Evolutionary conservation across 2,888 invertebrate species (phyloP), one percentile per base, ranked within the genome.

Genomic region (Drosophila peninsularis): DNA sequence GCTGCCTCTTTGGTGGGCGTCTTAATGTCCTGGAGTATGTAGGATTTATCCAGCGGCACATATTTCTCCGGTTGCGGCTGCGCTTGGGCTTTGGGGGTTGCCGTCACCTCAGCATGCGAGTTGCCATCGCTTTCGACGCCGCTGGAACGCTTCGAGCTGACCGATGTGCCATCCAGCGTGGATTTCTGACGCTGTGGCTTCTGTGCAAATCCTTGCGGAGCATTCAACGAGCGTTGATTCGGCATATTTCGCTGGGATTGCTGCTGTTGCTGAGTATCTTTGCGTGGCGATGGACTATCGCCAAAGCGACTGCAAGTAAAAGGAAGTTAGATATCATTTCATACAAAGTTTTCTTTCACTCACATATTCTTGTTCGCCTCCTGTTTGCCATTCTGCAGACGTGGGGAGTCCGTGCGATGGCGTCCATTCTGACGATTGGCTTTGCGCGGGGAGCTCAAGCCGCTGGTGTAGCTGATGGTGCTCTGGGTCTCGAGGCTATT

Each of bases 1-100:
- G 96, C 93, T 62, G 94, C 94, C 57, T 94, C 94, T 56, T 93
- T 94, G 0, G 92, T 92, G 17, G 94, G 94, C 1, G 93, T 89
- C 21, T 94, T 93, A 4, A 95, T 91, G 0, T 92, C 82, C 1
- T 93, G 92, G 5, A 93, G 92, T 0, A 77, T 60, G 92, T 94
- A 95, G 0, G 93, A 91, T 0, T 93, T 93, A 11, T 94, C 93
- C 0, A 94, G 68, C 0, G 94, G 77, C 10, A 94, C 91, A 45
- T 94, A 95, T 63, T 94, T 90, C 50, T 90, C 91, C 0, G 74
- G 42, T 13, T 42, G 41, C 13, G 42, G 68, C 9, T 62, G 47
- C 1, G 50, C 30, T 41, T 62, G 37, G 0, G 58, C 27, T 6
- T 55, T 49, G 0, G 52, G 37, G n/a, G 54, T 34, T 1, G 62